These are phyloP conservation scores for Xestia c-nigrum DNA, from an alignment of 2,888 invertebrate genomes.

Conservation along the genomic window DNA sequence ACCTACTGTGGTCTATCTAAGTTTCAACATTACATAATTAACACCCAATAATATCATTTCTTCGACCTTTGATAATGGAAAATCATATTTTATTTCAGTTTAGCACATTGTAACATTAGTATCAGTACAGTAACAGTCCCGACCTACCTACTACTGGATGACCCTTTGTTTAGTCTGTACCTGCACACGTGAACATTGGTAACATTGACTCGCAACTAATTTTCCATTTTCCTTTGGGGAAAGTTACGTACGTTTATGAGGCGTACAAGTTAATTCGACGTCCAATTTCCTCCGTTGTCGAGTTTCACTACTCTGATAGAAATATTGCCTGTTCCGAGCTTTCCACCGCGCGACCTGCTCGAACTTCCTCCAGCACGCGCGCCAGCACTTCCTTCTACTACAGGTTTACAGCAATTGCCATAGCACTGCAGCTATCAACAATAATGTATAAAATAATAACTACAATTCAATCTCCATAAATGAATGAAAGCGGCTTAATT, in stretches of 20 bases:
- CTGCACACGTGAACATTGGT: neutral
- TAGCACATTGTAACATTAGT: neutral
- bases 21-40: neutral
- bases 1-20: neutral
- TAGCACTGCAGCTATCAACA: slow-evolving; percentile 11
- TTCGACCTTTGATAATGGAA: neutral
- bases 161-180: neutral
- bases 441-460: slow-evolving; percentile 47
- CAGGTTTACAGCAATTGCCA: slow-evolving; percentile 42
- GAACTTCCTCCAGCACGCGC: slow-evolving; percentile 16
- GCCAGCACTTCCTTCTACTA: slow-evolving; percentile 17
- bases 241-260: neutral
- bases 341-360: slow-evolving; percentile 6
- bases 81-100: neutral
- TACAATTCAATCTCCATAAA: slow-evolving; percentile 43
- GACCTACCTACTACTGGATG: neutral
- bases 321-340: slow-evolving; percentile 23
- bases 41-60: neutral
- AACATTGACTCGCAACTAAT: neutral
- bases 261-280: neutral
- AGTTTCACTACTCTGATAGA: slow-evolving; percentile 5
- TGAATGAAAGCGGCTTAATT: slow-evolving; percentile 40
- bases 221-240: slow-evolving; percentile 13
- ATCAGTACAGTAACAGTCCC: too few relatives aligned
- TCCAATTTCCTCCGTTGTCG: slow-evolving; percentile 15